phyloP scores from a whole-genome alignment of 2,888 invertebrate genomes.

The Sylvicola cinctus region DNA sequence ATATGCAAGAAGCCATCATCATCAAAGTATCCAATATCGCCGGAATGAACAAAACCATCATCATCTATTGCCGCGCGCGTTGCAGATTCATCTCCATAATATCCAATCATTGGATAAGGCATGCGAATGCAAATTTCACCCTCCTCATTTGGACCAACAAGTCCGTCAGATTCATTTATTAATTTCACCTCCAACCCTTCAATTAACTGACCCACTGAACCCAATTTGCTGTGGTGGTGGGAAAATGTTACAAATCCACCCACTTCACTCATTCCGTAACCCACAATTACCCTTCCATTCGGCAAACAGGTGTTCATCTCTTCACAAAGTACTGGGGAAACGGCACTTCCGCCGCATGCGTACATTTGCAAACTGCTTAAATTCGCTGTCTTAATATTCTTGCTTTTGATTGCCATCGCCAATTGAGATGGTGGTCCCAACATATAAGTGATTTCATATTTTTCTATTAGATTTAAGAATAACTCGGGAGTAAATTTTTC shows the following conservation, averaged over 20 bases:
- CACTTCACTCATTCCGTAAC: conserved; percentile 12
- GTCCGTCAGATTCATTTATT: conserved; percentile 12
- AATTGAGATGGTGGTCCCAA: conserved; percentile 4
- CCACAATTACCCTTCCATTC: conserved; percentile 7
- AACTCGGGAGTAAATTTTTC: conserved; percentile 5
- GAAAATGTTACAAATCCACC: conserved; percentile 1
- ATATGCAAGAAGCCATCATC: conserved; percentile 5
- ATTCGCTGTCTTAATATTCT: conserved; percentile 1
- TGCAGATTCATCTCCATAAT: conserved; percentile 13
- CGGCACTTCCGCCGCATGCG: conserved; percentile 3
- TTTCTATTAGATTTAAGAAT: conserved; percentile 5
- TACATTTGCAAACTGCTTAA: conserved; percentile 3
- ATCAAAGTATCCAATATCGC: conserved; percentile 7
- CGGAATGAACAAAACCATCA: conserved; percentile 5
- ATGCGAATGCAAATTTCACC: conserved; percentile 15
- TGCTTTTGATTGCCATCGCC: conserved; percentile 3
- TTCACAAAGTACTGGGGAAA: conserved; percentile 5
- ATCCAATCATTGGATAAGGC: conserved; percentile 15
- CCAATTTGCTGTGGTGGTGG: conserved; percentile 4
- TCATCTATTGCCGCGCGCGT: conserved; percentile 4
- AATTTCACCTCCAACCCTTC: conserved; percentile 15
- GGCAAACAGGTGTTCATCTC: conserved; percentile 7
- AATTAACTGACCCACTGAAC: conserved; percentile 15
- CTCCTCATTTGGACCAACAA: conserved; percentile 14
- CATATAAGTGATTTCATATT: conserved; percentile 8